These are phyloP conservation scores for Lucifuga dentata DNA, from an alignment of 2,113 vertebrate species.

Conservation along the genomic window DNA sequence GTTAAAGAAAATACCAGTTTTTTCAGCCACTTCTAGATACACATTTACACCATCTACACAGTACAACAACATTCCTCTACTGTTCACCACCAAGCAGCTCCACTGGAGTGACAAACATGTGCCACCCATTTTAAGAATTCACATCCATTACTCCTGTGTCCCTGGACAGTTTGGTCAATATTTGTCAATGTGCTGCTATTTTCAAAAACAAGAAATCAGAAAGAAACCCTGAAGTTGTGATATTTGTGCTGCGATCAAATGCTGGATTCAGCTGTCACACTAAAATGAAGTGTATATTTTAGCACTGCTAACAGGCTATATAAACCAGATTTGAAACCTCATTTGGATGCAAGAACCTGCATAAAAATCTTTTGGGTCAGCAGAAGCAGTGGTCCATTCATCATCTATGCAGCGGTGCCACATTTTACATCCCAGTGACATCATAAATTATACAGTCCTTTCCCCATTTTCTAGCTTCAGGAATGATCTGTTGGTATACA, in stretches of 20 bases:
- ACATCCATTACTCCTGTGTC: not conserved
- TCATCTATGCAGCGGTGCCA: constrained; percentile 38
- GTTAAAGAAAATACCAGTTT: no score
- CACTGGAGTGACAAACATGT: not conserved
- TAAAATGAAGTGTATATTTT: not conserved
- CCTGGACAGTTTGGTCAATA: not conserved
- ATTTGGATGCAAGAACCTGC: constrained; percentile 3
- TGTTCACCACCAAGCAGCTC: no score
- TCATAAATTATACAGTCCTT: constrained; percentile 23
- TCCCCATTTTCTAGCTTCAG: constrained; percentile 22
- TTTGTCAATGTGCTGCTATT: not conserved
- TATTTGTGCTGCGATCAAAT: not conserved
- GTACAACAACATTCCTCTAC: no score
- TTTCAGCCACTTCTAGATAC: no score
- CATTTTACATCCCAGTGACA: constrained; percentile 47
- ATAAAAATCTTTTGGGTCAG: constrained; percentile 46
- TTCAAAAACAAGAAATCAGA: not conserved
- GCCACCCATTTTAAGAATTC: not conserved
- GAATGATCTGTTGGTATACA: not conserved
- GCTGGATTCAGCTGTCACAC: not conserved
- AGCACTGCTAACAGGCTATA: constrained; percentile 3
- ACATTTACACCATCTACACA: no score
- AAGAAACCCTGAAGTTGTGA: not conserved
- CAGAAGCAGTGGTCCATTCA: constrained; percentile 33
- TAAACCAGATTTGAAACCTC: constrained; percentile 14